Conservation (phyloP, 2,797 vertebrate species). For the Stomatorhinus walkeri region DNA sequence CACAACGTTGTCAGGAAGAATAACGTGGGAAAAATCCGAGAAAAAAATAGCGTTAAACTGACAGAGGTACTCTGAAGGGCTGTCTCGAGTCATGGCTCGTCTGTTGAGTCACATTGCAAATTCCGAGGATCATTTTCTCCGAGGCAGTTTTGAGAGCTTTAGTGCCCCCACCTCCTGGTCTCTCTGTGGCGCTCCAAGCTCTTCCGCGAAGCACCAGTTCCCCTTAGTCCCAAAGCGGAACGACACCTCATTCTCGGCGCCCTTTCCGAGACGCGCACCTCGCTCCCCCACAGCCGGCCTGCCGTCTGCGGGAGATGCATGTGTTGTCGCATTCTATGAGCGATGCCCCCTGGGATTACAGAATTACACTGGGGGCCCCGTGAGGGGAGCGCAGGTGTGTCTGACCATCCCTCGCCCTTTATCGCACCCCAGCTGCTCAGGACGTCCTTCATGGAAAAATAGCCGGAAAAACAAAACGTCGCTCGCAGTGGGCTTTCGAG, state of each 20-base stretch:
- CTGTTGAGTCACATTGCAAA: neutral
- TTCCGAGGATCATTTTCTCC: neutral
- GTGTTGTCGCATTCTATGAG: slow-evolving; percentile 4
- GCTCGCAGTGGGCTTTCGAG: neutral
- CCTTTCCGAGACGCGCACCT: neutral
- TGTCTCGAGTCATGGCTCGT: neutral
- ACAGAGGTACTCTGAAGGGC: neutral
- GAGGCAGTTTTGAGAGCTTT: neutral
- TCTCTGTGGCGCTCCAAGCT: neutral
- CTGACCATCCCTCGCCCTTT: slow-evolving; percentile 15
- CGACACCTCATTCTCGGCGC: neutral
- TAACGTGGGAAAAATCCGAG: neutral
- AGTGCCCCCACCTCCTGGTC: neutral
- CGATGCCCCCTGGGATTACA: slow-evolving; percentile 28
- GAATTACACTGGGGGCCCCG: slow-evolving; percentile 23
- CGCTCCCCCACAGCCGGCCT: neutral
- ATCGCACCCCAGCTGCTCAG: neutral
- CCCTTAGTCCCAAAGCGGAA: slow-evolving; percentile 4
- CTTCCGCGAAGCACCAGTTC: slow-evolving; percentile 2
- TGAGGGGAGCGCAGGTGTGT: slow-evolving; percentile 26
- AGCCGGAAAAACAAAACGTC: neutral
- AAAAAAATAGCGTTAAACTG: neutral
- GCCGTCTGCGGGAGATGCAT: neutral
- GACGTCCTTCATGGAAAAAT: neutral
- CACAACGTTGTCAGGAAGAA: neutral